Conservation (phyloP, 1,140 invertebrate species). For the Spodoptera frugiperda region DNA sequence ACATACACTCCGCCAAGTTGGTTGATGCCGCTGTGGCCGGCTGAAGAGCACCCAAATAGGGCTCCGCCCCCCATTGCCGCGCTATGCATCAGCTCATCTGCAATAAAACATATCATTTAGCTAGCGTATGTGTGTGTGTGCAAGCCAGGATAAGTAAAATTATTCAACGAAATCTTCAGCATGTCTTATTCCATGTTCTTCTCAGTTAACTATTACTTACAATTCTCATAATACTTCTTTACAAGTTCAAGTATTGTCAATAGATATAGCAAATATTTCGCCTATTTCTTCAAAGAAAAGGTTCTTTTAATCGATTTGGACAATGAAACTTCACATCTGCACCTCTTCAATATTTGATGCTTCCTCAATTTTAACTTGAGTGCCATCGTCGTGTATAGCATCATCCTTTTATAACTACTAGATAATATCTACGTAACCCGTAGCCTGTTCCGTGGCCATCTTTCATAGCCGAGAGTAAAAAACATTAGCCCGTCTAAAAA, state of each 20-base stretch:
- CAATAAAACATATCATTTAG: constrained; percentile 43
- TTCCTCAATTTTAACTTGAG: constrained; percentile 47
- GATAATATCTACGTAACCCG: constrained; percentile 32
- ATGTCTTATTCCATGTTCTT: no score
- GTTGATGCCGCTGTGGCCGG: constrained; percentile 98
- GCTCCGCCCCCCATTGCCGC: constrained; percentile 86
- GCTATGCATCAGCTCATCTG: constrained; percentile 85
- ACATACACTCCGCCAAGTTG: constrained; percentile 99
- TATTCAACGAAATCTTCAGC: no score
- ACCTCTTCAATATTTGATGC: constrained; percentile 32
- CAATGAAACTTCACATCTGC: constrained; percentile 44
- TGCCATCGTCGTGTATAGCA: constrained; percentile 34
- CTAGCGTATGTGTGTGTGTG: no score
- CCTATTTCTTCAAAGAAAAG: background rate
- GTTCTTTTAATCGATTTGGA: constrained; percentile 11
- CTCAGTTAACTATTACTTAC: no score
- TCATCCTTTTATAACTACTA: constrained; percentile 40
- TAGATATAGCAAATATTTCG: constrained; percentile 21
- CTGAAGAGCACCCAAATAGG: constrained; percentile 91
- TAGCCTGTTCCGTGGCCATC: constrained; percentile 4
- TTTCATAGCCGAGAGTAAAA: constrained; percentile 57
- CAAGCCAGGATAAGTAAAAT: no score
- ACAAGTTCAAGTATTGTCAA: background rate
- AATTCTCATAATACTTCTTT: no score
- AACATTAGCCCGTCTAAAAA: constrained; percentile 74